Evolutionary conservation across 2,797 vertebrate species (phyloP).

Genomic region (Hephaestus fuliginosus): DNA sequence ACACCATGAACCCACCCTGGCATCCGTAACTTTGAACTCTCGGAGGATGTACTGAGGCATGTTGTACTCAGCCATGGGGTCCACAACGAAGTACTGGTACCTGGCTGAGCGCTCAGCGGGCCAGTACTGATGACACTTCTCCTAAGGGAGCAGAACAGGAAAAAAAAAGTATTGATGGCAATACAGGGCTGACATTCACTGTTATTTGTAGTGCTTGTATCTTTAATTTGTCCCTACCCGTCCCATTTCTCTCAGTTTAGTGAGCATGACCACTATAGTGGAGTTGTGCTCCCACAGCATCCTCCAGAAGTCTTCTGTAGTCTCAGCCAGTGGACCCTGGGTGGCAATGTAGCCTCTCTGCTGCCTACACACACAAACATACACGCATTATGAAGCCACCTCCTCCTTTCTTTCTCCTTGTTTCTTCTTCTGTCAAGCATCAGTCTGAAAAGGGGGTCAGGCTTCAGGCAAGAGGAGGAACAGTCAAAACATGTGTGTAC

Average conservation of each 20-base stretch:
- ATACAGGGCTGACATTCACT: neutral
- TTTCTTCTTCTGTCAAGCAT: slow-evolving; percentile 61
- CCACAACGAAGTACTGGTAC: slow-evolving; percentile 98
- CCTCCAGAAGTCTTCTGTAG: slow-evolving; percentile 98
- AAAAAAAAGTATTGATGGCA: neutral
- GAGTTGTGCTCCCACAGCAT: slow-evolving; percentile 99
- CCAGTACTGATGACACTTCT: slow-evolving; percentile 99
- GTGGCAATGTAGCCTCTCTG: slow-evolving; percentile 98
- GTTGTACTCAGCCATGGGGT: slow-evolving; percentile 99
- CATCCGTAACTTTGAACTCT: slow-evolving; percentile 98
- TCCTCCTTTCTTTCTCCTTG: slow-evolving; percentile 25
- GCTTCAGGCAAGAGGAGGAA: slow-evolving; percentile 61
- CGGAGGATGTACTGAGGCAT: slow-evolving; percentile 99
- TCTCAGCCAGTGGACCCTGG: slow-evolving; percentile 96
- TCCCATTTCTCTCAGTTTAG: slow-evolving; percentile 97
- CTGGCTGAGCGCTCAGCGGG: slow-evolving; percentile 96
- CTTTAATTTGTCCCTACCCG: slow-evolving; percentile 82
- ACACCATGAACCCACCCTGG: slow-evolving; percentile 89
- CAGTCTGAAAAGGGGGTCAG: slow-evolving; percentile 62
- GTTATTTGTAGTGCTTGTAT: neutral
- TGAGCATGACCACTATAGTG: slow-evolving; percentile 98
- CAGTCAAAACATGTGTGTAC: slow-evolving; percentile 68
- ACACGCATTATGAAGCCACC: slow-evolving; percentile 38
- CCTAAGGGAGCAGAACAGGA: slow-evolving; percentile 80
- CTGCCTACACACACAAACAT: slow-evolving; percentile 84